Evolutionary conservation across 2,797 vertebrate genomes (phyloP).

Genomic region (Cuniculus paca): DNA sequence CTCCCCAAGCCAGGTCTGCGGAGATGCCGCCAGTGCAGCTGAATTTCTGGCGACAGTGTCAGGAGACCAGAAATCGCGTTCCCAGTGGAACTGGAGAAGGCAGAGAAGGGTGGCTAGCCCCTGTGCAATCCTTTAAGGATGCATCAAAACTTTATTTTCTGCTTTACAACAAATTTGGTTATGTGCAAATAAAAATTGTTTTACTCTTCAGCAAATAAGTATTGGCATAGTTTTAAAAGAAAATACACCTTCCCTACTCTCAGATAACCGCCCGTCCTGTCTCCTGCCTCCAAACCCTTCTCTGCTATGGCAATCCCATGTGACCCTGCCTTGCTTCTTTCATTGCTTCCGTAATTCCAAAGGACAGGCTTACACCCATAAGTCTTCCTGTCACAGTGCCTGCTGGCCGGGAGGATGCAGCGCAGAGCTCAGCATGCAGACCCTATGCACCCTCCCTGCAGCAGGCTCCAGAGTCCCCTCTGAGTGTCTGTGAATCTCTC

Average conservation of each 20-base stretch:
- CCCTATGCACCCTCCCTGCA: accelerated
- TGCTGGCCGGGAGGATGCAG: accelerated
- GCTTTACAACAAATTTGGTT: background rate
- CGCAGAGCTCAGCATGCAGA: background rate
- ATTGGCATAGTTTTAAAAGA: background rate
- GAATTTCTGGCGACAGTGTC: background rate
- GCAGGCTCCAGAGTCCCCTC: background rate
- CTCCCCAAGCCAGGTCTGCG: accelerated
- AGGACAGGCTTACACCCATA: background rate
- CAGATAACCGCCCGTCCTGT: too few relatives aligned
- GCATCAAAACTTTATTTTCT: background rate
- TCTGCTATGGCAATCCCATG: background rate
- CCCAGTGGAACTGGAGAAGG: background rate
- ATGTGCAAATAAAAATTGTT: background rate
- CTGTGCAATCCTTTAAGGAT: background rate
- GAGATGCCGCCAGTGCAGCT: accelerated
- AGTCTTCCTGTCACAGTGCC: accelerated
- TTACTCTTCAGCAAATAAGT: background rate
- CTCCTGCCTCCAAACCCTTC: background rate
- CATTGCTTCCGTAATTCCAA: background rate
- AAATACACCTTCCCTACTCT: background rate
- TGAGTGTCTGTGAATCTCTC: background rate
- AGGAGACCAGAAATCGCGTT: background rate
- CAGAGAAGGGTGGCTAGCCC: too few relatives aligned
- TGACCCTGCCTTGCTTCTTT: background rate